A percentile compares a stretch with the other conserved stretches of the same genome.
These are phyloP conservation scores for Arenaria interpres DNA, from an alignment of 2,113 vertebrate genomes.

Conservation along the genomic window DNA sequence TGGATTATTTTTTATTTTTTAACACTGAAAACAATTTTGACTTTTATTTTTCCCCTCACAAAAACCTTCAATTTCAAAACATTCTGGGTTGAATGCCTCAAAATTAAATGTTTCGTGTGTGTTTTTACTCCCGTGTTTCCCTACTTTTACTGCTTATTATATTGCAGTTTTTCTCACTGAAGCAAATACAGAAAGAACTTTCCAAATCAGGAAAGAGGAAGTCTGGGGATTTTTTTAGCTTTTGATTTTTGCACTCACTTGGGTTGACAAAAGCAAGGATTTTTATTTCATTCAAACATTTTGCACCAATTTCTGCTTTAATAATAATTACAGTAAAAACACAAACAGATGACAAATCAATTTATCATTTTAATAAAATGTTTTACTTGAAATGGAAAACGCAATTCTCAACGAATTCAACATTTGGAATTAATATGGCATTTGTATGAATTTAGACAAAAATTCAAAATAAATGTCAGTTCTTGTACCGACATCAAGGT, in stretches of 20 bases:
- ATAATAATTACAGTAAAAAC: background rate
- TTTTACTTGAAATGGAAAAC: background rate
- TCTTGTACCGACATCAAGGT: background rate
- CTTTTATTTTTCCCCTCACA: background rate
- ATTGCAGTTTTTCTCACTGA: background rate
- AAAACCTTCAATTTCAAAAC: background rate
- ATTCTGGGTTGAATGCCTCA: background rate
- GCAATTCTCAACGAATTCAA: background rate
- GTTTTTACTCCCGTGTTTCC: background rate
- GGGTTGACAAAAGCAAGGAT: background rate
- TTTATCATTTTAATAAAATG: background rate
- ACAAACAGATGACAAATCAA: constrained; percentile 1
- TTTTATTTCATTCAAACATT: background rate
- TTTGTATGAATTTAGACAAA: background rate
- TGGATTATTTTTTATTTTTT: background rate
- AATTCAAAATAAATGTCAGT: background rate
- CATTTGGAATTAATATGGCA: constrained; percentile 46
- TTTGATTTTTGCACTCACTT: background rate
- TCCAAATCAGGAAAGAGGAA: background rate
- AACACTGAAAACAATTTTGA: background rate
- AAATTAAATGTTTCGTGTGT: background rate
- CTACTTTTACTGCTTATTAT: background rate
- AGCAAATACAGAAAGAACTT: background rate
- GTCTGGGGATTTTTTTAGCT: background rate
- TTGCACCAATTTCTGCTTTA: background rate